Conservation (phyloP, 2,888 invertebrate species). For the Troides oblongomaculatus region DNA sequence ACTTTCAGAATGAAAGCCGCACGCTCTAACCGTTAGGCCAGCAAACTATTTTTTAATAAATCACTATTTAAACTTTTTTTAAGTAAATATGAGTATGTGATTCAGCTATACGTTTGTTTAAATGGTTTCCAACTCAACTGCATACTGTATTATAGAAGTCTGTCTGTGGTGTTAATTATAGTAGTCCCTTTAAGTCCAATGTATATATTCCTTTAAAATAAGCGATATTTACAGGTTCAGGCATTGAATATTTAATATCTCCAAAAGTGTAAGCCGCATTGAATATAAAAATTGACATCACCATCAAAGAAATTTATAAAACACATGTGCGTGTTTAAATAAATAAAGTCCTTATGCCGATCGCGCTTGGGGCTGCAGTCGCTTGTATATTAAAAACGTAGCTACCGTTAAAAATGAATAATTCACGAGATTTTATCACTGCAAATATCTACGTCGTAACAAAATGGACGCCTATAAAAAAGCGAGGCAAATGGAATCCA, state of each 20-base stretch:
- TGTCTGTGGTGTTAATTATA: conserved; percentile 17
- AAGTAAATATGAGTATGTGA: too few species aligned
- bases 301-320: conserved; percentile 23
- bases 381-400: conserved; percentile 9
- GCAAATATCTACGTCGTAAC: conserved; percentile 33
- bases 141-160: background rate
- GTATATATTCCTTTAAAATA: conserved; percentile 12
- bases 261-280: conserved; percentile 21
- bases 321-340: background rate
- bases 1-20: too few species aligned
- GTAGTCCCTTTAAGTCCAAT: conserved; percentile 11
- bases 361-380: conserved; percentile 2
- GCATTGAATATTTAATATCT: conserved; percentile 16
- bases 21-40: too few species aligned
- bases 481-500: conserved; percentile 41
- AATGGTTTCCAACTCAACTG: too few species aligned
- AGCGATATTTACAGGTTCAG: conserved; percentile 12
- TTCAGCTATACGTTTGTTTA: too few species aligned
- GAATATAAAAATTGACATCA: conserved; percentile 23
- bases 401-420: conserved; percentile 37
- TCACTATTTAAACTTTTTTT: too few species aligned
- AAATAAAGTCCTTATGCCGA: background rate
- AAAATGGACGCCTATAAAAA: conserved; percentile 38
- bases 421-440: conserved; percentile 40
- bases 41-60: too few species aligned